A percentile compares a stretch with the other conserved stretches of the same genome.
phyloP scores from a whole-genome alignment of 2,113 vertebrate genomes.

The Silurus meridionalis region DNA sequence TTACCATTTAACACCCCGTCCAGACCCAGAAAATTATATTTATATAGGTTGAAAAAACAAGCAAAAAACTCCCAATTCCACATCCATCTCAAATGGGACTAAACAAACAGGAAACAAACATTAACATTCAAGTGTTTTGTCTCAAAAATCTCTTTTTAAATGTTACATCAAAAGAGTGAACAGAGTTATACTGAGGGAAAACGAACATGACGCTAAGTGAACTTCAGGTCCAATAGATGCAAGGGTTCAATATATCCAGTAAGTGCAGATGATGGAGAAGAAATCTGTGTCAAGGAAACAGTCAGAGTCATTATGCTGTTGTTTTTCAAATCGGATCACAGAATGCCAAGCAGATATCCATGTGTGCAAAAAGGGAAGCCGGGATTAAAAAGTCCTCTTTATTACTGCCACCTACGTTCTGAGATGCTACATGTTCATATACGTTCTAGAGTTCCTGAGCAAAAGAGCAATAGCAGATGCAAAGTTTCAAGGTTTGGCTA shows the following conservation, averaged over 20 bases:
- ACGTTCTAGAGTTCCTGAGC: constrained; percentile 53
- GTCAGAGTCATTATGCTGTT: background rate
- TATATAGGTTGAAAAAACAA: constrained; percentile 53
- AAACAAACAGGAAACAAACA: constrained; percentile 54
- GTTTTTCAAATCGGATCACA: constrained; percentile 26
- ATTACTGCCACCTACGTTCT: constrained; percentile 35
- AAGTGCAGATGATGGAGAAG: constrained; percentile 27
- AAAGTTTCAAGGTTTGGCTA: constrained; percentile 37
- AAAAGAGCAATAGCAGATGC: constrained; percentile 38
- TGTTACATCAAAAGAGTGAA: constrained; percentile 61
- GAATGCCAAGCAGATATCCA: constrained; percentile 18
- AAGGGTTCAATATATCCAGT: constrained; percentile 44
- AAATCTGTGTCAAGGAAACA: constrained; percentile 18
- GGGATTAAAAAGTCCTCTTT: constrained; percentile 36
- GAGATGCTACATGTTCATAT: constrained; percentile 32
- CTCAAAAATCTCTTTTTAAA: constrained; percentile 47
- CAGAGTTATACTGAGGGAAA: constrained; percentile 38
- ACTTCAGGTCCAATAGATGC: constrained; percentile 33
- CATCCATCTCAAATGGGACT: background rate
- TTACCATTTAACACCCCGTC: constrained; percentile 54
- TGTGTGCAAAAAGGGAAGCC: constrained; percentile 37
- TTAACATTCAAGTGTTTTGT: constrained; percentile 55
- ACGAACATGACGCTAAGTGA: constrained; percentile 43
- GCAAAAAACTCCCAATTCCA: background rate
- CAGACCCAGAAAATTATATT: constrained; percentile 62